Percentiles rank a stretch among this genome's conserved stretches.
Evolutionary conservation across 2,888 invertebrate genomes (phyloP).

Genomic region (Allygus modestus): DNA sequence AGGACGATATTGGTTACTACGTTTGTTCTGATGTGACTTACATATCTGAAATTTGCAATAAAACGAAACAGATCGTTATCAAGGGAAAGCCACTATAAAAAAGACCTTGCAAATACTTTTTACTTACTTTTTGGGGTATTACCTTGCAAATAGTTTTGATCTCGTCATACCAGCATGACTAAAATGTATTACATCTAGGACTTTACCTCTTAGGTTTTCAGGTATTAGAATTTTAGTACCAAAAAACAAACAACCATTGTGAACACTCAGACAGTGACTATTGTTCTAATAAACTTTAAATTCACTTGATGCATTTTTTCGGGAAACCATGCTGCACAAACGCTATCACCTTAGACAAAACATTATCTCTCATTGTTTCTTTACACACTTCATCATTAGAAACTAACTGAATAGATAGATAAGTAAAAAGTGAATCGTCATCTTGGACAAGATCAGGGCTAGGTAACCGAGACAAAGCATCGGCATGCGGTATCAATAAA

Average conservation of each 20-base stretch:
- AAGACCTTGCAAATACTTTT: constrained; percentile 1
- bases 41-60: background rate
- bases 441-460: background rate
- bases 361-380: constrained; percentile 3
- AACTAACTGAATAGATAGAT: constrained; percentile 31
- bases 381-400: background rate
- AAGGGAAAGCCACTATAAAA: background rate
- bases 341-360: constrained; percentile 26
- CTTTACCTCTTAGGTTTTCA: background rate
- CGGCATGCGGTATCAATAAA: constrained; percentile 35
- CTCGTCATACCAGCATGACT: background rate
- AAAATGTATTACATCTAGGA: constrained; percentile 24
- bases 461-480: background rate
- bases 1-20: background rate
- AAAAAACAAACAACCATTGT: constrained; percentile 43
- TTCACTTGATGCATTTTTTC: background rate
- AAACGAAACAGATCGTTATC: constrained; percentile 8
- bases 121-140: too few species aligned
- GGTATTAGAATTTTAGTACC: constrained; percentile 1
- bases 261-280: background rate
- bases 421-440: constrained; percentile 21
- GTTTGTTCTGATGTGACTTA: constrained; percentile 1
- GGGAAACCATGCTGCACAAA: constrained; percentile 20
- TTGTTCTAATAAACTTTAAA: constrained; percentile 25
- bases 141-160: constrained; percentile 17